These are phyloP conservation scores for Artemia franciscana DNA, from an alignment of 1,140 invertebrate species.

Conservation along the genomic window DNA sequence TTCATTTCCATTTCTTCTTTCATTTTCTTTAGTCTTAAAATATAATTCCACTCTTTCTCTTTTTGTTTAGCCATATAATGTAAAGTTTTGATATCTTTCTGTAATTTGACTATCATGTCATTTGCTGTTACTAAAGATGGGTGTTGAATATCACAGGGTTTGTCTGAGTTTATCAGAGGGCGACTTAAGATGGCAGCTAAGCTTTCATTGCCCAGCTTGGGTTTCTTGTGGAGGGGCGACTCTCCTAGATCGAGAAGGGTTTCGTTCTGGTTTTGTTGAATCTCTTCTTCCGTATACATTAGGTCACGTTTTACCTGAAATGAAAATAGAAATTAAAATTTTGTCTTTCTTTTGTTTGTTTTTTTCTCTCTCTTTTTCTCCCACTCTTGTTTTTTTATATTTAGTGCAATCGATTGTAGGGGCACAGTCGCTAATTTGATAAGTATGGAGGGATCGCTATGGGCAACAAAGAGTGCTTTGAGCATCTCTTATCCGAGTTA, in stretches of 20 bases:
- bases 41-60: constrained; percentile 59
- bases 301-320: background rate
- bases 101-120: constrained; percentile 6
- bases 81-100: constrained; percentile 33
- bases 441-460: too few species aligned
- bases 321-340: too few species aligned
- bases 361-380: too few species aligned
- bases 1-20: constrained; percentile 43
- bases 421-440: too few species aligned
- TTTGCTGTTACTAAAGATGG: background rate
- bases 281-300: background rate
- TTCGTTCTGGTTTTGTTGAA: background rate
- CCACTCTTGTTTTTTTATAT: too few species aligned
- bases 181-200: background rate
- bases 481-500: too few species aligned
- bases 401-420: too few species aligned
- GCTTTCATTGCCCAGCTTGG: background rate
- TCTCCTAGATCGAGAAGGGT: background rate
- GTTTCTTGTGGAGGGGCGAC: background rate
- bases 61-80: constrained; percentile 41
- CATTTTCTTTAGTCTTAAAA: constrained; percentile 46
- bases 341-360: too few species aligned
- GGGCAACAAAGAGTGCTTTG: too few species aligned
- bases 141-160: background rate
- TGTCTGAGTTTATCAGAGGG: background rate